Conservation (phyloP, 2,113 vertebrate genomes). For the Spea multiplicata region DNA sequence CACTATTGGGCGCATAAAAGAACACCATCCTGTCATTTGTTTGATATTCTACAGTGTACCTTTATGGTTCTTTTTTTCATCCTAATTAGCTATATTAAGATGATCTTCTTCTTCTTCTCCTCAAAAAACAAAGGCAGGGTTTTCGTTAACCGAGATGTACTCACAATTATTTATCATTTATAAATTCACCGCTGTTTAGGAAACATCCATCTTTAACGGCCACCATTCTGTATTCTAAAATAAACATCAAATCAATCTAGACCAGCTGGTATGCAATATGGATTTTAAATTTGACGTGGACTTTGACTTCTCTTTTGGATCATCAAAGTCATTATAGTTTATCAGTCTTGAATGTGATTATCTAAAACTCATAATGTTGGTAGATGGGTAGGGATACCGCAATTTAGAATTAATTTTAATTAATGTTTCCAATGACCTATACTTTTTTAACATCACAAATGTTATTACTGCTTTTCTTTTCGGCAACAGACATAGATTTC, state of each 20-base stretch:
- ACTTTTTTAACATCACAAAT: not conserved
- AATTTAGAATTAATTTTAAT: not conserved
- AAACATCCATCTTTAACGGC: not conserved
- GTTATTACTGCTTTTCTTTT: not conserved
- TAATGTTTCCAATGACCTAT: not conserved
- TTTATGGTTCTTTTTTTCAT: too few species aligned
- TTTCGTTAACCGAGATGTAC: too few species aligned
- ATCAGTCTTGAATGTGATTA: slow-evolving; percentile 24
- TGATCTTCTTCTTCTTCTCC: too few species aligned
- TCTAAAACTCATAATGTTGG: slow-evolving; percentile 6
- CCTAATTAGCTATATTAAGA: too few species aligned
- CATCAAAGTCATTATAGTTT: not conserved
- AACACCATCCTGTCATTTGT: not conserved
- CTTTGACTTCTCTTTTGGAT: too few species aligned
- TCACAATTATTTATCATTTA: too few species aligned
- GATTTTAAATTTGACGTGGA: slow-evolving; percentile 11
- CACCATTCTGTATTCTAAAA: not conserved
- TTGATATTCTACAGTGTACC: too few species aligned
- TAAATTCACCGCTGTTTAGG: not conserved
- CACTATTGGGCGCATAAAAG: not conserved
- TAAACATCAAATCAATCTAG: not conserved
- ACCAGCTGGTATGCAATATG: not conserved
- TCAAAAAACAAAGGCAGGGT: too few species aligned
- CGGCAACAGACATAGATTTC: not conserved
- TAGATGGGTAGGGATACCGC: not conserved